Evolutionary conservation across 1,140 invertebrate species (phyloP).

Genomic region (Lasaia peninsularis): DNA sequence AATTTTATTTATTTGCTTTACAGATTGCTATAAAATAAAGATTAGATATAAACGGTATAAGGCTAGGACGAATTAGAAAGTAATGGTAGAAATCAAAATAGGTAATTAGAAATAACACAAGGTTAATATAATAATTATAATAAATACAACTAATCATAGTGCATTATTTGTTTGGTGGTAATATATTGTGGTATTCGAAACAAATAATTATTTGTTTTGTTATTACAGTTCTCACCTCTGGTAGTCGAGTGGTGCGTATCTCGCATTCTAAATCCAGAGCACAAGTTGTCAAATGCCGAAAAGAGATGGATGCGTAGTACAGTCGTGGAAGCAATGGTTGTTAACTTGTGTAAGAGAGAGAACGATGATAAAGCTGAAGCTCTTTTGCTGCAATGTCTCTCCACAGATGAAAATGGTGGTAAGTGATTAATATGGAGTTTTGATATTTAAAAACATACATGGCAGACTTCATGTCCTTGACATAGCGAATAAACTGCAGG

Average conservation of each 20-base stretch:
- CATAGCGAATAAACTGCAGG: too few relatives aligned
- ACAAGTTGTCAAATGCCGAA: slow-evolving; percentile 3
- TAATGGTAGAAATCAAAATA: too few relatives aligned
- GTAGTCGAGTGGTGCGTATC: slow-evolving; percentile 37
- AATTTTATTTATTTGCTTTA: too few relatives aligned
- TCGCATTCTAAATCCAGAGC: slow-evolving; percentile 23
- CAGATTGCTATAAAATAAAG: too few relatives aligned
- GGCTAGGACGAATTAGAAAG: too few relatives aligned
- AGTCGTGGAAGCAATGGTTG: slow-evolving; percentile 16
- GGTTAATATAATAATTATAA: too few relatives aligned
- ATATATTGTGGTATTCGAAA: too few relatives aligned
- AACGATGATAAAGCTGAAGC: slow-evolving; percentile 7
- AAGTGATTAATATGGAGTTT: background rate
- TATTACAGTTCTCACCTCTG: slow-evolving; percentile 26
- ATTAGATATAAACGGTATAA: too few relatives aligned
- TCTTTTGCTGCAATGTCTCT: slow-evolving; percentile 21
- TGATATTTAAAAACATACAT: background rate
- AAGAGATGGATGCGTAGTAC: slow-evolving; percentile 28
- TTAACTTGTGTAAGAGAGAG: slow-evolving; percentile 11
- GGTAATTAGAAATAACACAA: too few relatives aligned
- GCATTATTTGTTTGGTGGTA: too few relatives aligned
- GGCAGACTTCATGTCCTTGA: too few relatives aligned
- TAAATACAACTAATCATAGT: too few relatives aligned
- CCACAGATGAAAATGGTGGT: slow-evolving; percentile 11
- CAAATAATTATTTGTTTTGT: background rate